Evolutionary conservation across 2,888 invertebrate species (phyloP).

Genomic region (Acronicta alni): DNA sequence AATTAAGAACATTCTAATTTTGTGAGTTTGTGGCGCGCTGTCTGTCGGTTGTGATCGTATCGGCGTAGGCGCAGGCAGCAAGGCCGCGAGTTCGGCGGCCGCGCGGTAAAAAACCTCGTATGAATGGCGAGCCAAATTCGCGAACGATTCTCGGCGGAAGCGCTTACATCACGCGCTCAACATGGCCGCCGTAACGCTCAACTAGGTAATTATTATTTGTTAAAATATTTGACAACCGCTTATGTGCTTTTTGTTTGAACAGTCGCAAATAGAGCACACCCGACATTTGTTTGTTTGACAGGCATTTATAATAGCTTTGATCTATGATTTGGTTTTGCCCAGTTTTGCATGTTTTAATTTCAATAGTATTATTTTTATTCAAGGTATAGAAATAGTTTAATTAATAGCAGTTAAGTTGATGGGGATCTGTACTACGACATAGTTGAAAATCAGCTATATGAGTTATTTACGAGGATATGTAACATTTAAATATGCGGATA

Average conservation of each 20-base stretch:
- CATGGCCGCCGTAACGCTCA: slow-evolving; percentile 57
- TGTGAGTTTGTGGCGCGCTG: slow-evolving; percentile 68
- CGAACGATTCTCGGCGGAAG: slow-evolving; percentile 74
- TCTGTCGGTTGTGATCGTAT: slow-evolving; percentile 58
- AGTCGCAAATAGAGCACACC: slow-evolving; percentile 33
- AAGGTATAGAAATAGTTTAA: slow-evolving; percentile 1
- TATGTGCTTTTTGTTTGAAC: slow-evolving; percentile 35
- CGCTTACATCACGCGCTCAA: slow-evolving; percentile 75
- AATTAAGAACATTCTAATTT: slow-evolving; percentile 75
- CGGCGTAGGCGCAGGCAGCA: slow-evolving; percentile 78
- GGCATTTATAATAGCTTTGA: slow-evolving; percentile 8
- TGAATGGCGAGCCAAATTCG: slow-evolving; percentile 82
- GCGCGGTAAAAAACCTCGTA: slow-evolving; percentile 78
- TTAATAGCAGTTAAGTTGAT: neutral
- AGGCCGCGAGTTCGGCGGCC: slow-evolving; percentile 84
- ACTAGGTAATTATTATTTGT: slow-evolving; percentile 52
- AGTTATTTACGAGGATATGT: slow-evolving; percentile 20
- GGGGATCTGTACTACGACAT: neutral
- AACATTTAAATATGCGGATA: slow-evolving; percentile 23
- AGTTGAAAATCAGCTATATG: neutral
- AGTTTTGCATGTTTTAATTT: neutral
- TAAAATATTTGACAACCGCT: slow-evolving; percentile 50
- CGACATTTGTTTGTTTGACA: slow-evolving; percentile 15
- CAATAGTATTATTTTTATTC: neutral
- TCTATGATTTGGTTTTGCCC: slow-evolving; percentile 10